These are phyloP conservation scores for Exocentrus adspersus DNA, from an alignment of 2,888 invertebrate genomes.

Conservation along the genomic window DNA sequence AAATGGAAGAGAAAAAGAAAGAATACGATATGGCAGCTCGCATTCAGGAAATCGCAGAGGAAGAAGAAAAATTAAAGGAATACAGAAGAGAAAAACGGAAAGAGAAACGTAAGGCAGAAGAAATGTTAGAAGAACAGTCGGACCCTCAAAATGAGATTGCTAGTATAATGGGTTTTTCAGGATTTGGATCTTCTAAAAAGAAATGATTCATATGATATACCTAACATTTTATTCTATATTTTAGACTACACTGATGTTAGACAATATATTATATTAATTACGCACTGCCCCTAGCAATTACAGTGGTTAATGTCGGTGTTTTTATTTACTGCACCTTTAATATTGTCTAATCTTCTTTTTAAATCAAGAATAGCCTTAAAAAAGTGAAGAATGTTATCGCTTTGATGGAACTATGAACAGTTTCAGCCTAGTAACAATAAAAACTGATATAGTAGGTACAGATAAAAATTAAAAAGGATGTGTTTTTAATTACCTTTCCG, in stretches of 20 bases:
- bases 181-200: conserved; percentile 87
- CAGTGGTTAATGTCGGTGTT: neutral
- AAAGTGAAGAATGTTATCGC: neutral
- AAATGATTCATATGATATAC: conserved; percentile 35
- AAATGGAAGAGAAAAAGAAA: conserved; percentile 93
- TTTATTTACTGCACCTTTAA: neutral
- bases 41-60: conserved; percentile 92
- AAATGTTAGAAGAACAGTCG: conserved; percentile 69
- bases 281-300: neutral
- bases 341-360: neutral
- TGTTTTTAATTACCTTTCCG: conserved; percentile 31
- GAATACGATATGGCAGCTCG: conserved; percentile 94
- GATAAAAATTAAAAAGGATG: neutral
- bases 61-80: conserved; percentile 93
- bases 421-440: conserved; percentile 8
- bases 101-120: conserved; percentile 87
- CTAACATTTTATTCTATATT: neutral
- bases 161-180: conserved; percentile 95
- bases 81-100: conserved; percentile 87
- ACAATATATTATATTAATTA: neutral
- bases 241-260: neutral
- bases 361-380: neutral
- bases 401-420: neutral
- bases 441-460: neutral
- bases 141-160: conserved; percentile 77